A percentile compares a stretch with the other conserved stretches of the same genome.
phyloP scores from a whole-genome alignment of 2,797 vertebrate genomes.

The Neoniphon sammara region DNA sequence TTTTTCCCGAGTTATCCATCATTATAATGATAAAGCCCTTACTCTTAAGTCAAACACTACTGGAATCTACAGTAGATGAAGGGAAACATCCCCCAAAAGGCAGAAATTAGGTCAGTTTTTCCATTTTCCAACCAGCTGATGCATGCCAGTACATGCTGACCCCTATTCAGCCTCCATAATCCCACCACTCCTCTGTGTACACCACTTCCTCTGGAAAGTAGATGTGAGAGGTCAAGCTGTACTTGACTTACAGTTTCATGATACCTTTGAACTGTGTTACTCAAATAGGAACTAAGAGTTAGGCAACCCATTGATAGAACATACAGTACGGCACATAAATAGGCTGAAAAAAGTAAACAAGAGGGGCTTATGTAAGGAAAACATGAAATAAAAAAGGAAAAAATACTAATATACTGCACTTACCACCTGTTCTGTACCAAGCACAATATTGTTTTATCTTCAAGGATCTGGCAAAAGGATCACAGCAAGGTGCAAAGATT shows the following conservation, averaged over 20 bases:
- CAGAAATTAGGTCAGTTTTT: conserved; percentile 9
- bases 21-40: conserved; percentile 45
- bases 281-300: neutral
- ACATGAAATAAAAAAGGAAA: neutral
- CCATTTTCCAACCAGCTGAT: conserved; percentile 32
- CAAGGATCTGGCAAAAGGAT: conserved; percentile 29
- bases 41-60: conserved; percentile 16
- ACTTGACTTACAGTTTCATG: conserved; percentile 4
- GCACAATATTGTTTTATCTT: conserved; percentile 26
- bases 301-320: conserved; percentile 25
- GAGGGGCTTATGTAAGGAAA: neutral
- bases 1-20: conserved; percentile 40
- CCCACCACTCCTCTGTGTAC: neutral
- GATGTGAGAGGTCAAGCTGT: neutral
- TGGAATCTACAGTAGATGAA: neutral
- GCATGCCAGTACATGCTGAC: conserved; percentile 12
- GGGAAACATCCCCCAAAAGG: conserved; percentile 1
- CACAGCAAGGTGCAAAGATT: conserved; percentile 24
- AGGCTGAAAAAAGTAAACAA: neutral
- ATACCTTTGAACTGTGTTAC: neutral
- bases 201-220: neutral
- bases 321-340: neutral
- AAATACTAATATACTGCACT: neutral
- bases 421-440: neutral
- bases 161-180: conserved; percentile 18